These are phyloP conservation scores for Philonicus albiceps DNA, from an alignment of 2,888 invertebrate genomes.

Conservation along the genomic window DNA sequence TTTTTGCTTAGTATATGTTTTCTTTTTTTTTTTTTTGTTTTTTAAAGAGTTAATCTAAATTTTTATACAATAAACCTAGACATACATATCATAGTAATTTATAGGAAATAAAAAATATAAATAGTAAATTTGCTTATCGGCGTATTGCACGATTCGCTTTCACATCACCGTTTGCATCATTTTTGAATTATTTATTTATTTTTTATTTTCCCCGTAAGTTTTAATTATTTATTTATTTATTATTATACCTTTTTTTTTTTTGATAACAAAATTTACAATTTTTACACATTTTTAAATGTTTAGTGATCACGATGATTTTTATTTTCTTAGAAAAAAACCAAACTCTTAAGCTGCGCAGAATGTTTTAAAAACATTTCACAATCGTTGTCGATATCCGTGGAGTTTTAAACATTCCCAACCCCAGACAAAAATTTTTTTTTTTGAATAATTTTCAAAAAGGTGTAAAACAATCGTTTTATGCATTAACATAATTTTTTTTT, in stretches of 20 bases:
- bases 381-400: background rate
- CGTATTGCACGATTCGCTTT: background rate
- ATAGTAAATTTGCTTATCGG: background rate
- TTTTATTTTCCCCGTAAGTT: background rate
- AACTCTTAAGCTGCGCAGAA: background rate
- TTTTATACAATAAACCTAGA: constrained; percentile 20
- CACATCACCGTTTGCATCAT: background rate
- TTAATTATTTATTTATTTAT: too few species aligned
- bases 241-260: background rate
- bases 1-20: background rate
- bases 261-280: background rate
- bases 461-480: background rate
- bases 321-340: constrained; percentile 26
- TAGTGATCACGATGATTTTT: background rate
- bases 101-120: constrained; percentile 26
- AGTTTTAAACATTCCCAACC: background rate
- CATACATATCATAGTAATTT: background rate
- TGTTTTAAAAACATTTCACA: constrained; percentile 17
- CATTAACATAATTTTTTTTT: background rate
- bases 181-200: background rate
- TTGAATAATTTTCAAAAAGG: background rate
- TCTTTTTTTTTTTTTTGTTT: background rate
- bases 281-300: constrained; percentile 16
- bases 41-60: background rate
- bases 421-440: background rate